Evolutionary conservation across 2,888 invertebrate genomes (phyloP).

Genomic region (Euzetes globulus): DNA sequence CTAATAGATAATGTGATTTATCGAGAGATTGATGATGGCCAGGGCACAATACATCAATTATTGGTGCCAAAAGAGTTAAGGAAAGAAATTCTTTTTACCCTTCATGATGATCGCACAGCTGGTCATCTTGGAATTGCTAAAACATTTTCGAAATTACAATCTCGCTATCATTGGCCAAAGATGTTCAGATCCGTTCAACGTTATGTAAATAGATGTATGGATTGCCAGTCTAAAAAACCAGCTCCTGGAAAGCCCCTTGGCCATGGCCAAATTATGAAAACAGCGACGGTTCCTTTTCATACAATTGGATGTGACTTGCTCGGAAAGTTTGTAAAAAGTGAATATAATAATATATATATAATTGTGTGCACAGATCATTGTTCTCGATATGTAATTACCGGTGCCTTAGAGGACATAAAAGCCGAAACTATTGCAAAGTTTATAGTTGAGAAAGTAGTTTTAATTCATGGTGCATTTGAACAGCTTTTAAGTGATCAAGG

Average conservation of each 20-base stretch:
- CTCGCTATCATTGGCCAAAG: background rate
- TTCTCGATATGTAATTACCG: background rate
- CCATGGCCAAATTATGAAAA: background rate
- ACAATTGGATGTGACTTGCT: background rate
- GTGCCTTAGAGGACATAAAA: background rate
- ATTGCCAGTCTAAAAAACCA: background rate
- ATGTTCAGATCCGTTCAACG: background rate
- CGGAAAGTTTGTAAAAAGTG: background rate
- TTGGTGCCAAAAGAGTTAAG: slow-evolving; percentile 7
- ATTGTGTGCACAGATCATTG: background rate
- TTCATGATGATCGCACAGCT: background rate
- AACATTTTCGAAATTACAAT: background rate
- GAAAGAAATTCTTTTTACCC: background rate
- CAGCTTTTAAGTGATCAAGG: background rate
- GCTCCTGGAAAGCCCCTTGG: background rate
- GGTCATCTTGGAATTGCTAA: slow-evolving; percentile 25
- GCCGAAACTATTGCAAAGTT: background rate
- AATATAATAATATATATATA: background rate
- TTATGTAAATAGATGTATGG: background rate
- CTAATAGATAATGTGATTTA: background rate
- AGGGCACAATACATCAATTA: background rate
- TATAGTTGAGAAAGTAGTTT: background rate
- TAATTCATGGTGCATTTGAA: background rate
- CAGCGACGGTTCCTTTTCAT: too few relatives aligned
- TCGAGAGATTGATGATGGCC: background rate